A percentile compares a stretch with the other conserved stretches of the same genome.
Evolutionary conservation across 1,140 invertebrate species (phyloP).

Genomic region (Conus betulinus): DNA sequence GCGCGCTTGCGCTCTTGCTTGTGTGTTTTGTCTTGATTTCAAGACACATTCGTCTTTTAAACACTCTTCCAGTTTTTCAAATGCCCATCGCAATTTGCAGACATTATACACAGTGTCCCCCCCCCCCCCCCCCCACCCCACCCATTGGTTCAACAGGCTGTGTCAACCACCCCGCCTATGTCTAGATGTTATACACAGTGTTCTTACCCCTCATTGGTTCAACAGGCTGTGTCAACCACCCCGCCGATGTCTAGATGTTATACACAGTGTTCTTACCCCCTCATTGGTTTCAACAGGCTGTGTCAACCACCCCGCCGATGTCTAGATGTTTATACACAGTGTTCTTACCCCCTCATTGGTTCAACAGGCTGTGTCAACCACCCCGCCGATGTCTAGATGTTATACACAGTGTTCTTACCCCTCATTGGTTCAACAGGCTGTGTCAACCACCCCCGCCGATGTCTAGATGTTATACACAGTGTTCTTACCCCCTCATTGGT

Average conservation of each 20-base stretch:
- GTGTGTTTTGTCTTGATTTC: no score
- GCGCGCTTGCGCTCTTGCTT: no score
- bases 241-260: constrained; percentile 56
- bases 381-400: constrained; percentile 58
- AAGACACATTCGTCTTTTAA: no score
- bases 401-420: background rate
- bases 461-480: constrained; percentile 36
- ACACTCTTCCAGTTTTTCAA: background rate
- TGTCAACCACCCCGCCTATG: constrained; percentile 58
- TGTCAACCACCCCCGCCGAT: constrained; percentile 59
- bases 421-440: constrained; percentile 44
- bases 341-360: background rate
- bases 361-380: constrained; percentile 54
- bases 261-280: background rate
- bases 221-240: constrained; percentile 56
- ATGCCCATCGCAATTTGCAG: background rate
- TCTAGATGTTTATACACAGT: constrained; percentile 34
- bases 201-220: background rate
- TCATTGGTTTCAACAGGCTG: constrained; percentile 45
- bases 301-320: constrained; percentile 59
- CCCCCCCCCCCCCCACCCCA: no score
- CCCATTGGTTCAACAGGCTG: constrained; percentile 44
- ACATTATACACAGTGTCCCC: background rate
- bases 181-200: constrained; percentile 33
- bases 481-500: background rate